Evolutionary conservation across 1,140 invertebrate species (phyloP), one percentile per base, ranked within the genome.

Genomic region (Phthorimaea operculella): DNA sequence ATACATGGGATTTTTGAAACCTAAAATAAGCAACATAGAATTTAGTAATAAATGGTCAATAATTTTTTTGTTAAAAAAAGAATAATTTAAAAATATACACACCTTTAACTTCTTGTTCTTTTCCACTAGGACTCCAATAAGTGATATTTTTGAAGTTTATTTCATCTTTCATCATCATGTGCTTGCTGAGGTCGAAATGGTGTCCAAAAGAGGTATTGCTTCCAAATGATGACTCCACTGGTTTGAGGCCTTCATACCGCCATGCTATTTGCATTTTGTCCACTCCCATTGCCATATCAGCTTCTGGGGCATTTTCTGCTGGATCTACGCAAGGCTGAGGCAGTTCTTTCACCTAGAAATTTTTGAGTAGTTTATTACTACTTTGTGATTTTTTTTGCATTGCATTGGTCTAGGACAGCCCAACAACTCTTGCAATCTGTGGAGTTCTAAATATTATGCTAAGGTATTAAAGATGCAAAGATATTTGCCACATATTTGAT

Each of bases 261-360:
- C 94, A 96, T 6, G 94, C 94, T 76, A 96, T 96, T 70, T 92
- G 91, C 90, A 96, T 90, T 61, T 91, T 87, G 50, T 90, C 87
- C 54, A 64, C 39, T 54, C 63, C 39, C 34, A 52, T 54, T 16
- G 12, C 28, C 15, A 44, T 33, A 16, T 36, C 12, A 10, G 51
- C 3, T 16, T 63, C 63, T 15, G 66, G 45, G 14, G 79, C 76
- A 52, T 78, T 73, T 54, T 75, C 62, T 47, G 58, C 49, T 33
- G 68, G 58, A 17, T 48, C 51, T 47, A 67, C 64, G 48, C 81
- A 76, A n/a, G 79, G 80, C 51, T 81, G 76, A 57, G 85, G 82
- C 53, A 88, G 59, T 57, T 86, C 86, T 42, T 76, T 79, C 6
- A 87, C 54, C 81, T 84, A 28, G 55, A 63, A 60, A 28, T 28